These are phyloP conservation scores for Drosophila trapezifrons DNA, from an alignment of 1,140 invertebrate species.

Conservation along the genomic window DNA sequence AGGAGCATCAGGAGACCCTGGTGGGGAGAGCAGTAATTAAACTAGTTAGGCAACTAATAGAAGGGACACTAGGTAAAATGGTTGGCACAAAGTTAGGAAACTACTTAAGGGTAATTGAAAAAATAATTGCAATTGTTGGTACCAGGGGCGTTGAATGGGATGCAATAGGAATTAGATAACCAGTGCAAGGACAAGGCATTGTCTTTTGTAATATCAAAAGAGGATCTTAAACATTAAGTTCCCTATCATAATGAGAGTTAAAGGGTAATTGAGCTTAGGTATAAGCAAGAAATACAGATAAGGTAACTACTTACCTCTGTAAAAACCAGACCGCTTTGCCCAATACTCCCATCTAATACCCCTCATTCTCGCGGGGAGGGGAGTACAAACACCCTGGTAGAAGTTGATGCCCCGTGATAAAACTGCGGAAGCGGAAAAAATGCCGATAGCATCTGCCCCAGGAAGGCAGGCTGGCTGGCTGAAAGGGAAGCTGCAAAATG, in stretches of 20 bases:
- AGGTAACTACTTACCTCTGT: no score
- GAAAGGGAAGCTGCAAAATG: conserved; percentile 47
- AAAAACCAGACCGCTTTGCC: no score
- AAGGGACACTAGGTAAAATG: conserved; percentile 17
- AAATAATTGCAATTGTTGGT: conserved; percentile 15
- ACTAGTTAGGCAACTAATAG: conserved; percentile 43
- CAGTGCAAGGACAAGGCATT: not conserved
- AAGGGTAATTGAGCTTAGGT: not conserved
- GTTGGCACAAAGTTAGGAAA: conserved; percentile 16
- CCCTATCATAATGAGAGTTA: no score
- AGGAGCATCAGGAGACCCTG: not conserved
- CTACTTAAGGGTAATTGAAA: conserved; percentile 31
- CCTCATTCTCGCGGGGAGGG: not conserved
- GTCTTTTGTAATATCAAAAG: no score
- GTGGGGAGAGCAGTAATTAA: conserved; percentile 25
- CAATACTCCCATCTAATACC: conserved; percentile 1
- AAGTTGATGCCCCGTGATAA: conserved; percentile 73
- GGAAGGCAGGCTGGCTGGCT: conserved; percentile 7
- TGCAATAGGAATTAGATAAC: not conserved
- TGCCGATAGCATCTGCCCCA: conserved; percentile 68
- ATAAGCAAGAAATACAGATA: no score
- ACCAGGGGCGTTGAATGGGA: not conserved
- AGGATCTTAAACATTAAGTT: no score
- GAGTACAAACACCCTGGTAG: not conserved
- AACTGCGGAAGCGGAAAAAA: conserved; percentile 78